Base-by-base conservation (phyloP, 2,797 vertebrate species). In the Caiman crocodilus region DNA sequence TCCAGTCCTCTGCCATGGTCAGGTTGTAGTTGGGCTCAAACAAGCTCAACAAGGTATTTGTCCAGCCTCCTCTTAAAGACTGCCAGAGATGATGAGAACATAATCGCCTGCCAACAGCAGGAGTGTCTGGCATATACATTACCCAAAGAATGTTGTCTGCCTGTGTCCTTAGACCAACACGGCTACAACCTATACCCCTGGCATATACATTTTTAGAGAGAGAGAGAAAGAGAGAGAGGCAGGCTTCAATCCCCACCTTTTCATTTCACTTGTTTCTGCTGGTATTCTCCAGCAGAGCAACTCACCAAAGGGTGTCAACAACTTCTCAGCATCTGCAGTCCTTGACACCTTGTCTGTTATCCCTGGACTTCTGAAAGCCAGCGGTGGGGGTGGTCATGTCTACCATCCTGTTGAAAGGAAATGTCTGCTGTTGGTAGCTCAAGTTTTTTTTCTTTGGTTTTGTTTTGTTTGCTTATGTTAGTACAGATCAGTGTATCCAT, bases 401-500 rank as follows among this genome's bases (percentile, higher is more conserved):
- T 32, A 4, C 7, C 21, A 23, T 71, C 21, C 32, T 71, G 13
- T 32, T 23, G 20, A 71, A 71, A 32, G 30, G 23, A 71, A 42
- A 71, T 71, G 23, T 42, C 32, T 71, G 12, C 67, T 42, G 20
- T 71, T 71, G 32, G 32, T 35, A 42, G 32, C 20, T 71, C 20
- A 30, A 35, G 67, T 71, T 69, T 65, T 65, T 69, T 69, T 69
- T n/a, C 20, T 67, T 17, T 64, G 16, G 13, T 30, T 17, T 61
- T 26, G 10, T 11, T 8, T 67, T 69, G 18, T 32, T 0, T 12
- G 55, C 18, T 63, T 16, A 0, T 11, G n/a, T 74, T 26, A 50
- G 42, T 1, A 1, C 30, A 4, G 14, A 1, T 1, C 0, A 2
- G 30, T 58, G 60, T 5, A 0, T 5, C 6, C 21, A 21, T 42